Percentiles rank a stretch among this genome's conserved stretches.
Conservation (phyloP, 2,888 invertebrate species). For the Dasypolia templi region DNA sequence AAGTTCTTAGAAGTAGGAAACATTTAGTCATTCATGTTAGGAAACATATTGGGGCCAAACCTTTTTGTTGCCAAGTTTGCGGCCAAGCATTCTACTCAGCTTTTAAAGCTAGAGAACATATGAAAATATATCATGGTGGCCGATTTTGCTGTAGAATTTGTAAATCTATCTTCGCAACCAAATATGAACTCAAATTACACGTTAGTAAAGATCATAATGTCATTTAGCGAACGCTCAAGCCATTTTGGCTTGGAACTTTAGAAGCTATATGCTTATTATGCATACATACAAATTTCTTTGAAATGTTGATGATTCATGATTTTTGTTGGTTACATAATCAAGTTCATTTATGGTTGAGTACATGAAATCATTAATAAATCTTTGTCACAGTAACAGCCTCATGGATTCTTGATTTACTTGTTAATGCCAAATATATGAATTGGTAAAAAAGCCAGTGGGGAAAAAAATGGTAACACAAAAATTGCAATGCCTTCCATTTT, state of each 20-base stretch:
- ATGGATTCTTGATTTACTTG: background rate
- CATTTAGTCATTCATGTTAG: slow-evolving; percentile 83
- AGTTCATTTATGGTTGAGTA: slow-evolving; percentile 18
- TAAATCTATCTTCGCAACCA: slow-evolving; percentile 76
- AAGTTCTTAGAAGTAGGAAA: slow-evolving; percentile 79
- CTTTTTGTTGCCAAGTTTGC: slow-evolving; percentile 81
- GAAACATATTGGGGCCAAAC: slow-evolving; percentile 83
- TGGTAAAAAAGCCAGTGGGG: background rate
- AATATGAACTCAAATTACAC: slow-evolving; percentile 78
- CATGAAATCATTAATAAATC: background rate
- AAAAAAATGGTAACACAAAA: background rate
- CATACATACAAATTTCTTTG: slow-evolving; percentile 5
- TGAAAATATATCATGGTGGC: slow-evolving; percentile 82
- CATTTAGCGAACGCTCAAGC: slow-evolving; percentile 69
- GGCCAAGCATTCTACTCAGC: slow-evolving; percentile 79
- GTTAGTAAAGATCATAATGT: slow-evolving; percentile 76
- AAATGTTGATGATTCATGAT: slow-evolving; percentile 6
- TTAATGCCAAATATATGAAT: slow-evolving; percentile 19
- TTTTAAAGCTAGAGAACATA: slow-evolving; percentile 75
- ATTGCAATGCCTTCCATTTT: background rate
- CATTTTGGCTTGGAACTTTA: slow-evolving; percentile 36
- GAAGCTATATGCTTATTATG: background rate
- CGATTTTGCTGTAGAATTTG: slow-evolving; percentile 81
- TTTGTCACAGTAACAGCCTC: background rate
- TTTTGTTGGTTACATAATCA: slow-evolving; percentile 6